These are phyloP conservation scores for Ectemnius lituratus DNA, from an alignment of 2,888 invertebrate species.

Conservation along the genomic window DNA sequence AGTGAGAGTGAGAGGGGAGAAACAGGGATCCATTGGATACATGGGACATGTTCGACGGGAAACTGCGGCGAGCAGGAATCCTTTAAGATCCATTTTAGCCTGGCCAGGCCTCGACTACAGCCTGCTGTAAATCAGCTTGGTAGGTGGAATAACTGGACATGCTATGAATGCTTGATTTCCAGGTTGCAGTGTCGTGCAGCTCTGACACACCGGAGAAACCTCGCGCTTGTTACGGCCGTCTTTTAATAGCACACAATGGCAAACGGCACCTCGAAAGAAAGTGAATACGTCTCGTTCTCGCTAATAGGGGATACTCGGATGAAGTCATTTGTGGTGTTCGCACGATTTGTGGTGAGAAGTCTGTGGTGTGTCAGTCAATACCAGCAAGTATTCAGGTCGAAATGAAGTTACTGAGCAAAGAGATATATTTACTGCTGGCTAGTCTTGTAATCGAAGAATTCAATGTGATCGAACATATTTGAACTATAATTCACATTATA, in stretches of 20 bases:
- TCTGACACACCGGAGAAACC: not conserved
- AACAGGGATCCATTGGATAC: not conserved
- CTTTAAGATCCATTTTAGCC: conserved; percentile 5
- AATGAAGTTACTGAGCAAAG: too few relatives aligned
- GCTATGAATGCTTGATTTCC: conserved; percentile 1
- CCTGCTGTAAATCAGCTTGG: conserved; percentile 1
- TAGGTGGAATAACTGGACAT: conserved; percentile 2
- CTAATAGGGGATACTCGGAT: too few relatives aligned
- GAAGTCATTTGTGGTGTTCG: too few relatives aligned
- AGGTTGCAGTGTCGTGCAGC: not conserved
- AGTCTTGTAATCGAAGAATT: too few relatives aligned
- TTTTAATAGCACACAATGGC: conserved; percentile 6
- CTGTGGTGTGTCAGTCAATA: too few relatives aligned
- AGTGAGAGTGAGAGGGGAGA: not conserved
- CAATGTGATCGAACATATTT: too few relatives aligned
- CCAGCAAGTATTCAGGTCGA: too few relatives aligned
- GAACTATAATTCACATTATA: too few relatives aligned
- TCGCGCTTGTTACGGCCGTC: not conserved
- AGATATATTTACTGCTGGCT: too few relatives aligned
- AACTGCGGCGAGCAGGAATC: conserved; percentile 4
- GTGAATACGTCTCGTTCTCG: too few relatives aligned
- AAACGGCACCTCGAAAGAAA: not conserved
- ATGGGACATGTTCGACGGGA: not conserved
- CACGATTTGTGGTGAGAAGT: too few relatives aligned
- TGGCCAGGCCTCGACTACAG: not conserved